Evolutionary conservation across 2,888 invertebrate genomes (phyloP).

Genomic region (Lasius fuliginosus): DNA sequence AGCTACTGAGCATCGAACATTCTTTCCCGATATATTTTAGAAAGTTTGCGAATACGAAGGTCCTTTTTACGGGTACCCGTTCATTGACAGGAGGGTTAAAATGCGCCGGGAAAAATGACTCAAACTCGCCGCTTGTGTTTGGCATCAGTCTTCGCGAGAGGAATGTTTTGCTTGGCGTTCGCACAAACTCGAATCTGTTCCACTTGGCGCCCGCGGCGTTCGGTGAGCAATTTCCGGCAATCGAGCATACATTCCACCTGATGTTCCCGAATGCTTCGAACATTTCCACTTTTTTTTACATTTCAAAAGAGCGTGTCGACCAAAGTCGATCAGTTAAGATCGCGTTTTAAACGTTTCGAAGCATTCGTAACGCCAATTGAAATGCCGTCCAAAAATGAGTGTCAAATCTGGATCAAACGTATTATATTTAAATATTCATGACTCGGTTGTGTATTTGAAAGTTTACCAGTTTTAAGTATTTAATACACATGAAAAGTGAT

Average conservation of each 20-base stretch:
- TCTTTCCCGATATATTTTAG: no score
- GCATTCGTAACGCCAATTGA: not conserved
- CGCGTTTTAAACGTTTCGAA: not conserved
- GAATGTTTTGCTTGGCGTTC: conserved; percentile 1
- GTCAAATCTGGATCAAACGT: not conserved
- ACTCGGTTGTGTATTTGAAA: not conserved
- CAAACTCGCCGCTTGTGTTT: not conserved
- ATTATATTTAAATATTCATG: not conserved
- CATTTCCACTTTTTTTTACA: not conserved
- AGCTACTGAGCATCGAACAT: no score
- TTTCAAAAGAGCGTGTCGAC: not conserved
- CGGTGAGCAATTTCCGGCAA: not conserved
- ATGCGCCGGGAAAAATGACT: not conserved
- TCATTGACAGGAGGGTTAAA: not conserved
- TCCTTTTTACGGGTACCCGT: no score
- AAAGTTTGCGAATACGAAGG: no score
- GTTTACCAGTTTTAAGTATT: not conserved
- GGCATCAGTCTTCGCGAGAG: not conserved
- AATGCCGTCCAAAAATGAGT: not conserved
- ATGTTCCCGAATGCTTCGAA: not conserved
- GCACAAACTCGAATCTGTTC: not conserved
- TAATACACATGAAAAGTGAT: not conserved
- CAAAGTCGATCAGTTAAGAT: not conserved
- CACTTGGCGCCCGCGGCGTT: not conserved
- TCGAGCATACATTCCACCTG: not conserved